phyloP scores from a whole-genome alignment of 2,888 invertebrate species.

The Ophion ellenae region DNA sequence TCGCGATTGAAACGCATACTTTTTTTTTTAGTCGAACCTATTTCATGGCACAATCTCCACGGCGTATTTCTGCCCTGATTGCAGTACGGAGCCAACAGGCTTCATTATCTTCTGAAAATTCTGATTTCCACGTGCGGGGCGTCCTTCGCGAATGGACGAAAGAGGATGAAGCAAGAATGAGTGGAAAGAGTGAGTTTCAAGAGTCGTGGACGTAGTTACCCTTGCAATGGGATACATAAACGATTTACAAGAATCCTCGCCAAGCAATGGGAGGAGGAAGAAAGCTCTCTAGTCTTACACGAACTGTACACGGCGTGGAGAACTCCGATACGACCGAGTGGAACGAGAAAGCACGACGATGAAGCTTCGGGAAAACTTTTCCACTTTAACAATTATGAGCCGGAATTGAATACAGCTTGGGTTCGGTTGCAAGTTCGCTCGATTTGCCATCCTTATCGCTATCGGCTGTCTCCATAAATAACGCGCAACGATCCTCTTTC shows the following conservation, averaged over 20 bases:
- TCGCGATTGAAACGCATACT: slow-evolving; percentile 79
- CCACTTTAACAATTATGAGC: slow-evolving; percentile 81
- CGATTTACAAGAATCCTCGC: slow-evolving; percentile 47
- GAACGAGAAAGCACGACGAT: slow-evolving; percentile 58
- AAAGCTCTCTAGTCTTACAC: slow-evolving; percentile 29
- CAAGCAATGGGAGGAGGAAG: slow-evolving; percentile 21
- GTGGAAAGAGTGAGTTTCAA: slow-evolving; percentile 5
- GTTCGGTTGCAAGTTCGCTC: slow-evolving; percentile 77
- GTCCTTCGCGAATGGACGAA: slow-evolving; percentile 19
- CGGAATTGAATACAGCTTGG: slow-evolving; percentile 80
- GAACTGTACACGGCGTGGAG: slow-evolving; percentile 13
- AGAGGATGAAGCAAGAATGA: slow-evolving; percentile 18
- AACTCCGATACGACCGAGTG: slow-evolving; percentile 56
- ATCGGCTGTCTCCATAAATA: slow-evolving; percentile 78
- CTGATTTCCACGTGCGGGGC: neutral
- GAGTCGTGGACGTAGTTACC: slow-evolving; percentile 51
- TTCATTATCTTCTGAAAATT: slow-evolving; percentile 5
- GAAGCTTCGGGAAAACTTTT: slow-evolving; percentile 77
- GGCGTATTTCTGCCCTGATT: neutral
- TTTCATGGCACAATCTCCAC: neutral
- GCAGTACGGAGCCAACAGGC: neutral
- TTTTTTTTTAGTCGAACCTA: slow-evolving; percentile 67
- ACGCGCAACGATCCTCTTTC: slow-evolving; percentile 72
- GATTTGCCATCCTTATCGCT: slow-evolving; percentile 79
- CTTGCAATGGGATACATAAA: slow-evolving; percentile 46